Evolutionary conservation across 2,888 invertebrate species (phyloP).

Genomic region (Seira ritae): DNA sequence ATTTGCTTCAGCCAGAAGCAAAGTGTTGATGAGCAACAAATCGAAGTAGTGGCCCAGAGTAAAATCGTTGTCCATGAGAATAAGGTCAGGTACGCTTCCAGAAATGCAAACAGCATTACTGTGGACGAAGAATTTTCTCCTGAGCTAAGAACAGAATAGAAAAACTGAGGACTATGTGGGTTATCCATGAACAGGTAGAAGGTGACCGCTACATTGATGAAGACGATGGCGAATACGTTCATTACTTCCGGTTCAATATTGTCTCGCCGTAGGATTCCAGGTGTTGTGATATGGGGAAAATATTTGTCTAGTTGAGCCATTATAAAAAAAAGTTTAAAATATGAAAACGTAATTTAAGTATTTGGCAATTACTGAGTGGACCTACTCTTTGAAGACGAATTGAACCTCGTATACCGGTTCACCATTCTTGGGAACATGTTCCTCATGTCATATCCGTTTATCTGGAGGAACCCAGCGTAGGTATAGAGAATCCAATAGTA

Average conservation of each 20-base stretch:
- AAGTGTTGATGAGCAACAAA: slow-evolving; percentile 40
- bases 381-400: slow-evolving; percentile 36
- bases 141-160: slow-evolving; percentile 32
- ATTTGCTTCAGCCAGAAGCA: slow-evolving; percentile 50
- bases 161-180: slow-evolving; percentile 49
- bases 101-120: slow-evolving; percentile 25
- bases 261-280: slow-evolving; percentile 25
- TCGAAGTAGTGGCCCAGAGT: slow-evolving; percentile 40
- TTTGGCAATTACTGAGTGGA: background rate
- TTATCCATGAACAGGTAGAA: slow-evolving; percentile 44
- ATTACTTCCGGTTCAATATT: slow-evolving; percentile 33
- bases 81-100: slow-evolving; percentile 46
- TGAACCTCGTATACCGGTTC: slow-evolving; percentile 53
- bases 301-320: slow-evolving; percentile 56
- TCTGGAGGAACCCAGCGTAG: slow-evolving; percentile 46
- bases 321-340: background rate
- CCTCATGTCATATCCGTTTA: slow-evolving; percentile 33
- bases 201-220: slow-evolving; percentile 41
- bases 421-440: slow-evolving; percentile 41
- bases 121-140: background rate
- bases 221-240: slow-evolving; percentile 39
- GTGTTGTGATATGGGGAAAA: slow-evolving; percentile 24
- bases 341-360: background rate
- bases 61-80: slow-evolving; percentile 52
- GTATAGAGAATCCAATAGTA: slow-evolving; percentile 52